These are phyloP conservation scores for Edolisoma coerulescens DNA, from an alignment of 2,113 vertebrate species.

Conservation along the genomic window DNA sequence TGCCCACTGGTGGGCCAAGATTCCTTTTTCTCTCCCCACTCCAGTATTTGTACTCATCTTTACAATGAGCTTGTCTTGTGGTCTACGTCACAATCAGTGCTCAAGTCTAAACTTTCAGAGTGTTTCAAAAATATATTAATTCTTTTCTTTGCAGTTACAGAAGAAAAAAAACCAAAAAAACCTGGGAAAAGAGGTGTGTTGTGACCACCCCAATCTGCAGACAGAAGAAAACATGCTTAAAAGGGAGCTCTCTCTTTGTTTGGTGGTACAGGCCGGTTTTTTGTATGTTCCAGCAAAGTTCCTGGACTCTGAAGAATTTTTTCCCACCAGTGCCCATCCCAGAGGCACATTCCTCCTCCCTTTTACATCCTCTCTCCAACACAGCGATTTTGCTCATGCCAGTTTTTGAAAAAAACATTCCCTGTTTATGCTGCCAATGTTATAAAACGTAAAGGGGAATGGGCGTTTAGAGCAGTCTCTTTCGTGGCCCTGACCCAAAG, in stretches of 20 bases:
- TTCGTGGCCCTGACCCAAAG: neutral
- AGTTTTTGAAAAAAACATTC: neutral
- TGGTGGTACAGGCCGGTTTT: neutral
- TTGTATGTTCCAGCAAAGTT: neutral
- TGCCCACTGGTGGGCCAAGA: neutral
- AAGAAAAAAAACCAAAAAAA: neutral
- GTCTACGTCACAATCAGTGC: neutral
- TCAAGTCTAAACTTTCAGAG: neutral
- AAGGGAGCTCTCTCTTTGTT: neutral
- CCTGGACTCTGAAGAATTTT: neutral
- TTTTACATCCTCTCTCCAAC: neutral
- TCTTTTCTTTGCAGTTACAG: neutral
- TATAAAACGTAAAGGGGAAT: neutral
- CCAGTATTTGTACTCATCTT: neutral
- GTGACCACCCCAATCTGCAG: neutral
- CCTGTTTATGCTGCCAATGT: neutral
- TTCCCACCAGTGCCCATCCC: neutral
- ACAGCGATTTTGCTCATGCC: neutral
- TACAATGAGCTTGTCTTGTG: neutral
- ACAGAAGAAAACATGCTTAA: neutral
- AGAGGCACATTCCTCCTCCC: rapidly evolving
- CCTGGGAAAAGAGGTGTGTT: neutral
- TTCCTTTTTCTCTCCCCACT: neutral
- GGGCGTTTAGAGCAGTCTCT: neutral
- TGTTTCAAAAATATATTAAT: neutral